phyloP scores from a whole-genome alignment of 1,140 invertebrate genomes.

The Caerostris darwini region DNA sequence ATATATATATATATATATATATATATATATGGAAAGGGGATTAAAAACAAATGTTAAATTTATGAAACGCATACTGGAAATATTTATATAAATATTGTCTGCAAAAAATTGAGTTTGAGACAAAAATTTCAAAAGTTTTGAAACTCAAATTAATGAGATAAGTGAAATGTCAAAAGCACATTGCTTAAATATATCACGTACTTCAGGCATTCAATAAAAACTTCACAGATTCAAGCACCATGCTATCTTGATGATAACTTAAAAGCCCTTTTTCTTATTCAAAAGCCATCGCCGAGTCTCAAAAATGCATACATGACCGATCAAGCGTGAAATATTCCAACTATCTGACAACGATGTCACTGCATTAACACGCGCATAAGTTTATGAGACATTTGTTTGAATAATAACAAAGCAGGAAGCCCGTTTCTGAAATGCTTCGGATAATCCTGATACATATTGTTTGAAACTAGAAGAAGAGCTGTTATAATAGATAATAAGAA shows the following conservation, averaged over 20 bases:
- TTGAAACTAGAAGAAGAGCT: neutral
- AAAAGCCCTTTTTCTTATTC: constrained; percentile 30
- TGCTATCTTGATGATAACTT: neutral
- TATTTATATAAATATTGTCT: too few species aligned
- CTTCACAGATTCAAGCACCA: constrained; percentile 3
- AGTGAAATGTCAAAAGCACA: neutral
- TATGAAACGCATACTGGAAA: too few species aligned
- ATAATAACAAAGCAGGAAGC: constrained; percentile 26
- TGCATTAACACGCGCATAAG: constrained; percentile 42
- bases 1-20: too few species aligned
- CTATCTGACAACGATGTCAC: constrained; percentile 1
- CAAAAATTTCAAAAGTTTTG: too few species aligned
- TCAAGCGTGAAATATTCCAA: constrained; percentile 18
- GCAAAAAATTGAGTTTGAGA: too few species aligned
- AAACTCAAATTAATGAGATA: too few species aligned
- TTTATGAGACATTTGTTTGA: constrained; percentile 34
- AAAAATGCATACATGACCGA: neutral
- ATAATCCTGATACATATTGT: neutral
- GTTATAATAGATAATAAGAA: too few species aligned
- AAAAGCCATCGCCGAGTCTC: neutral
- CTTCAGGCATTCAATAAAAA: constrained; percentile 1
- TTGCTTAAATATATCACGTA: neutral
- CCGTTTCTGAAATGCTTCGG: neutral
- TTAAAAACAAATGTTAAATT: too few species aligned
- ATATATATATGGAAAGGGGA: too few species aligned